Evolutionary conservation across 2,888 invertebrate species (phyloP), one percentile per base, ranked within the genome.

Genomic region (Gisinianus flammeolus): DNA sequence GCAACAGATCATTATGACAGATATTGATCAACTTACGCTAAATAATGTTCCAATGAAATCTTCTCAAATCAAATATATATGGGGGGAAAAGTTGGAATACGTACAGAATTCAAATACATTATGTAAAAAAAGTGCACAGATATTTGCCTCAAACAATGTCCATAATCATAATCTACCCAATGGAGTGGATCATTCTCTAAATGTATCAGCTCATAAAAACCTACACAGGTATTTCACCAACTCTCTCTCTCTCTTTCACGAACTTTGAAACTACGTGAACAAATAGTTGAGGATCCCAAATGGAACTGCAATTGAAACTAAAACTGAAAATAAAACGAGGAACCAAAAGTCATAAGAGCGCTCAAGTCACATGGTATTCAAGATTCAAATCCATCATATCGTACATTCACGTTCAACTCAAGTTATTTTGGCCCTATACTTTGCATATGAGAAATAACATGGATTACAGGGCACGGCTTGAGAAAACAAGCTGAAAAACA

Each of bases 221-320:
- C 19, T 8, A 3, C n/a, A 4, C 54, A 54, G 16, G 54, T 54
- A 16, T 19, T n/a, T 12, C 19, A n/a, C 19, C 4, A 4, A n/a
- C 10, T 54, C 54, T 54, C 54, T 54, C 44, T 44, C 44, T 44
- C 44, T 44, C 44, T 54, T n/a, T 54, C 54, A 54, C n/a, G n/a
- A 4, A 54, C 54, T 5, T 8, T n/a, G 4, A 3, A 54, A n/a
- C n/a, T 54, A 54, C 54, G n/a, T 19, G 19, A 5, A 54, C 54
- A 54, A 16, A 54, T 3, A 3, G 4, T 4, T 19, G n/a, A 5
- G 19, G 4, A 54, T n/a, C 16, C n/a, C 3, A 16, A 16, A 54
- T 16, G 6, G 54, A 54, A 44, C 8, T 16, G n/a, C 4, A 16
- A 54, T 54, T 54, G 19, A 54, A 8, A 16, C 4, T 10, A 6